These are phyloP conservation scores for Mesochorus sp. DNA, from an alignment of 2,888 invertebrate genomes.

Conservation along the genomic window DNA sequence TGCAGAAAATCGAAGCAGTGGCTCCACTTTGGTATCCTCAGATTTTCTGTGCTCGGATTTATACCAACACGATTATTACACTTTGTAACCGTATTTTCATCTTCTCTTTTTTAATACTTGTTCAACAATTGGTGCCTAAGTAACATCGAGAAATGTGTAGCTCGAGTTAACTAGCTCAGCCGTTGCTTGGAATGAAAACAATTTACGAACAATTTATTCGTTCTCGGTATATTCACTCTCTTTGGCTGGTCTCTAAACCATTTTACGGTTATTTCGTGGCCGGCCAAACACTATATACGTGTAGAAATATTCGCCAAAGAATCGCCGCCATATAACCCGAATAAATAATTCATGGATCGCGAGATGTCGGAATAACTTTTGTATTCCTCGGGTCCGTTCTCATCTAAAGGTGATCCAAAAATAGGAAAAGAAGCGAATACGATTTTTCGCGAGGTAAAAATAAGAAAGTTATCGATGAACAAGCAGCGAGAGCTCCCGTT, in stretches of 20 bases:
- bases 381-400: background rate
- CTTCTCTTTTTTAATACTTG: too few relatives aligned
- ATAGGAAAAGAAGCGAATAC: slow-evolving; percentile 3
- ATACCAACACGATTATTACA: too few relatives aligned
- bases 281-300: background rate
- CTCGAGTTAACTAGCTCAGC: too few relatives aligned
- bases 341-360: slow-evolving; percentile 45
- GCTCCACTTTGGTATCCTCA: too few relatives aligned
- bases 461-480: slow-evolving; percentile 29
- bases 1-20: too few relatives aligned
- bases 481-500: slow-evolving; percentile 5
- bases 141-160: too few relatives aligned
- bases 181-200: too few relatives aligned
- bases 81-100: too few relatives aligned
- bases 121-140: too few relatives aligned
- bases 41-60: too few relatives aligned
- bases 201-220: too few relatives aligned
- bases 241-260: slow-evolving; percentile 30
- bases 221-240: too few relatives aligned
- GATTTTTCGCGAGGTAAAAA: background rate
- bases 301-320: background rate
- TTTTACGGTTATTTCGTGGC: slow-evolving; percentile 28
- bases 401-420: slow-evolving; percentile 10
- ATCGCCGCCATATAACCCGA: slow-evolving; percentile 18
- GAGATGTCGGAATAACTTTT: background rate